These are phyloP conservation scores for Chrysolina americana DNA, from an alignment of 2,888 invertebrate genomes.

Conservation along the genomic window DNA sequence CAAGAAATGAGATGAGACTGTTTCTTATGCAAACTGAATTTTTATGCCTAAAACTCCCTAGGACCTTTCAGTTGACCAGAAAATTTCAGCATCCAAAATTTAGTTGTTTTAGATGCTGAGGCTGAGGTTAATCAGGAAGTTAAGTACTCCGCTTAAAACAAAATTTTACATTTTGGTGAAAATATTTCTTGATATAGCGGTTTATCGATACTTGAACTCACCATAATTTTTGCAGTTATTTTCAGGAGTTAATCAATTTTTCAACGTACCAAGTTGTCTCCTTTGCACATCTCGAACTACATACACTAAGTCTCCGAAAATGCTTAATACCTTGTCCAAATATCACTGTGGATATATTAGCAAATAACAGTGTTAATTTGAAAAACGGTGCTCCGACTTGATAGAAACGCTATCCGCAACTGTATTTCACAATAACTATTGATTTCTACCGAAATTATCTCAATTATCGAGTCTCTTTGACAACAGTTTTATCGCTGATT, in stretches of 20 bases:
- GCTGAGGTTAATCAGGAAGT: no score
- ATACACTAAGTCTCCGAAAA: background rate
- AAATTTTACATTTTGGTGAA: no score
- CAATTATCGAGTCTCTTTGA: slow-evolving; percentile 33
- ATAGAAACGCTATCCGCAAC: background rate
- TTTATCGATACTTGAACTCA: background rate
- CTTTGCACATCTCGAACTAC: background rate
- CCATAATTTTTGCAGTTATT: background rate
- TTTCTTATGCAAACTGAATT: no score
- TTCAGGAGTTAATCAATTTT: background rate
- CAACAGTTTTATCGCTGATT: slow-evolving; percentile 36
- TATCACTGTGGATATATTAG: background rate
- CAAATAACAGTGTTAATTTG: background rate
- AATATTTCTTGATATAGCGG: no score
- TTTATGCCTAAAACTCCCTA: no score
- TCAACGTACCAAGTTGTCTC: background rate
- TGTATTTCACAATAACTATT: slow-evolving; percentile 25
- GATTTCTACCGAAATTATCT: slow-evolving; percentile 40
- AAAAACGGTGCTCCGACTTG: background rate
- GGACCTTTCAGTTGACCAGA: no score
- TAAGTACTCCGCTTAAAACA: no score
- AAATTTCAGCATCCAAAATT: no score
- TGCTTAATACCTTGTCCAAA: background rate
- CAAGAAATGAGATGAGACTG: no score
- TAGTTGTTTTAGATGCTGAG: no score